phyloP scores from a whole-genome alignment of 35 echinoderm and acorn worm species.

The Heliocidaris erythrogramma region DNA sequence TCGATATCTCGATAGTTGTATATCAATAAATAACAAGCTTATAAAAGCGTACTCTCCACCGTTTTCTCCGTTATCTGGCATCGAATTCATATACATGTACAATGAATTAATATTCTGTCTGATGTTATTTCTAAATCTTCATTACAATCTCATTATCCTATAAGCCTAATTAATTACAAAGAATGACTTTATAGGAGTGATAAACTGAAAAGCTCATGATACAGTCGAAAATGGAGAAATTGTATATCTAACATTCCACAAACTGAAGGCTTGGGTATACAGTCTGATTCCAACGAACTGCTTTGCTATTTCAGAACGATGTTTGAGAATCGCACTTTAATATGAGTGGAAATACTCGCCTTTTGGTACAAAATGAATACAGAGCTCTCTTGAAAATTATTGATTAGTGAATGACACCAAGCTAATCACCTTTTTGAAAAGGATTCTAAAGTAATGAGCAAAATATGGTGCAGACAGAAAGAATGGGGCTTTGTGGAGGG shows the following conservation, averaged over 20 bases:
- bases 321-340: not conserved
- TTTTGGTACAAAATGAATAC: not conserved
- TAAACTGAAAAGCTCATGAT: not conserved
- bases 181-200: not conserved
- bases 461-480: constrained; percentile 22
- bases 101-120: not conserved
- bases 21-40: too few relatives aligned
- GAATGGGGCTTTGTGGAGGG: constrained; percentile 3
- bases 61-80: too few relatives aligned
- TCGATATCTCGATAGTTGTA: too few relatives aligned
- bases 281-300: not conserved
- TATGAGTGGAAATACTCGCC: not conserved
- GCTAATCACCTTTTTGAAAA: constrained; percentile 25
- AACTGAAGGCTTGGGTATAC: not conserved
- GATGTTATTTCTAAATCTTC: not conserved
- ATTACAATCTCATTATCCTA: not conserved
- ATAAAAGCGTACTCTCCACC: not conserved
- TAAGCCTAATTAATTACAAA: not conserved
- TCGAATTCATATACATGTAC: not conserved
- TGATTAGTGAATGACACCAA: not conserved
- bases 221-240: not conserved
- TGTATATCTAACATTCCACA: not conserved
- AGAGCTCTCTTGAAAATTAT: constrained; percentile 14
- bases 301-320: not conserved
- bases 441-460: constrained; percentile 38